Percentiles rank a stretch among this genome's conserved stretches.
Conservation (phyloP, 2,113 vertebrate genomes). For the Pterocles burchelli region DNA sequence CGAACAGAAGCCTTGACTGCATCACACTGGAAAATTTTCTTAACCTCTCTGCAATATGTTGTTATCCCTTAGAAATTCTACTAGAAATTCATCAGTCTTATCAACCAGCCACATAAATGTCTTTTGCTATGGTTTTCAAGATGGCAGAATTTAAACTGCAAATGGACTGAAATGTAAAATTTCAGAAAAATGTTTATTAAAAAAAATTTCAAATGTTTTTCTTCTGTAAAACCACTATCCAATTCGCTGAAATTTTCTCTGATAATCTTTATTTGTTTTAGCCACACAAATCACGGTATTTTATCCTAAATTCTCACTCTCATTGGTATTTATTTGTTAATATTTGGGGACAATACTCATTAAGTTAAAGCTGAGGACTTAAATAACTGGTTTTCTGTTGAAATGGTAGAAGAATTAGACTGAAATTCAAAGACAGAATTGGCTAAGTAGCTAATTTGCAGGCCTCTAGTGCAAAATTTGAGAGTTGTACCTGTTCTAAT, state of each 20-base stretch:
- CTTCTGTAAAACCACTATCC: neutral
- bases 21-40: neutral
- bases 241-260: neutral
- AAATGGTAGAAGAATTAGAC: neutral
- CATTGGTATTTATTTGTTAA: neutral
- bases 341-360: neutral
- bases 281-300: neutral
- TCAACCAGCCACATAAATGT: neutral
- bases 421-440: neutral
- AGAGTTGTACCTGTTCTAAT: conserved; percentile 68
- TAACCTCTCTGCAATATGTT: neutral
- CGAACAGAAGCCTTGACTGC: neutral
- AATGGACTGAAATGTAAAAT: neutral
- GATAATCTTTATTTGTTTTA: neutral
- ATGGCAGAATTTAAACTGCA: neutral
- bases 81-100: neutral
- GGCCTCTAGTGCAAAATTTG: neutral
- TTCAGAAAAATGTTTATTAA: neutral
- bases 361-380: neutral
- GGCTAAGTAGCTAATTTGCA: neutral
- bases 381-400: neutral
- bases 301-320: neutral
- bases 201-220: neutral
- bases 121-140: neutral
- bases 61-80: neutral